A percentile compares a stretch with the other conserved stretches of the same genome.
Conservation (phyloP, 1,140 invertebrate species). For the Orussus abietinus region DNA sequence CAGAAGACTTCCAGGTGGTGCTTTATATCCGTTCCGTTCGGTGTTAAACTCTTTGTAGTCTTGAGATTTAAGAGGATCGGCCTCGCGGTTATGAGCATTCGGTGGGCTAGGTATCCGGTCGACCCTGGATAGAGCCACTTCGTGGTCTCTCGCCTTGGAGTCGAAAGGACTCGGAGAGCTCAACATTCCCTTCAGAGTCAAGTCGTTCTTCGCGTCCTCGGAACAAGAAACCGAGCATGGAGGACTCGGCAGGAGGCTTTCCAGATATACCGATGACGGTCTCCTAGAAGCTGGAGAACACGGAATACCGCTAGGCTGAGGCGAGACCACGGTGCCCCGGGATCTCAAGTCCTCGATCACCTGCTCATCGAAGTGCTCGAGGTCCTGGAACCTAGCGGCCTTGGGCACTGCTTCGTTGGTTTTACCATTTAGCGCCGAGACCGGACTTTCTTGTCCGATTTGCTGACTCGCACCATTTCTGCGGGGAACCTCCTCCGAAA, state of each 20-base stretch:
- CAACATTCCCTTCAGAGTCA: constrained; percentile 38
- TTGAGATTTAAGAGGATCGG: no score
- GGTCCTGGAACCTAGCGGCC: constrained; percentile 28
- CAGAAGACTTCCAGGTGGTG: no score
- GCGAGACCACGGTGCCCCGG: constrained; percentile 61
- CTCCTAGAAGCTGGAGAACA: constrained; percentile 31
- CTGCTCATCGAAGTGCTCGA: constrained; percentile 30
- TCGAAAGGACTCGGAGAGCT: constrained; percentile 21
- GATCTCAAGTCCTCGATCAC: constrained; percentile 44
- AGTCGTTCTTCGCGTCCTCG: constrained; percentile 44
- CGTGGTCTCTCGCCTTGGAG: constrained; percentile 23
- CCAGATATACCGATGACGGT: constrained; percentile 34
- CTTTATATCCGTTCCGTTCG: no score
- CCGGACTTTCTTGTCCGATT: not conserved
- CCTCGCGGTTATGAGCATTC: no score
- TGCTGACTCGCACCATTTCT: no score
- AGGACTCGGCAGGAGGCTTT: constrained; percentile 44
- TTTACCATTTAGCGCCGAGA: constrained; percentile 23
- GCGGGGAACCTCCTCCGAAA: not conserved
- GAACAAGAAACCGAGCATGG: constrained; percentile 49
- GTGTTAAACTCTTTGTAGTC: no score
- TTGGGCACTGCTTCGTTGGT: constrained; percentile 41
- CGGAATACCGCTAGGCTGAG: constrained; percentile 63
- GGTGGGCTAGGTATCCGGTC: not conserved
- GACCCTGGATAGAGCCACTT: constrained; percentile 3